Conservation (phyloP, 2,113 vertebrate species). For the Lonchura striata region DNA sequence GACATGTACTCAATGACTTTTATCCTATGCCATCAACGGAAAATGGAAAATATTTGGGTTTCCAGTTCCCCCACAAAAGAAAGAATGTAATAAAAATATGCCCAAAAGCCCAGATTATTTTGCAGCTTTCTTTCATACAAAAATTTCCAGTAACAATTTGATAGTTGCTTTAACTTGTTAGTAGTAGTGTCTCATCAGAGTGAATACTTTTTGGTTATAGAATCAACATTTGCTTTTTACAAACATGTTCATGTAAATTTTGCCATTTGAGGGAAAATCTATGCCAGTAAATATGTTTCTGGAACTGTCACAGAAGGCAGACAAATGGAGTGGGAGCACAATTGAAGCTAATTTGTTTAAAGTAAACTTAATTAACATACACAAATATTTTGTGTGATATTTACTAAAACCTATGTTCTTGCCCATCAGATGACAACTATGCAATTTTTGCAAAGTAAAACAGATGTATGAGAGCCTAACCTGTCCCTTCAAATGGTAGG, state of each 20-base stretch:
- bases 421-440: background rate
- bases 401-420: background rate
- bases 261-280: slow-evolving; percentile 15
- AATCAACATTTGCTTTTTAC: background rate
- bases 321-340: slow-evolving; percentile 40
- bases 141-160: background rate
- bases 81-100: background rate
- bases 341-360: slow-evolving; percentile 56
- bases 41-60: background rate
- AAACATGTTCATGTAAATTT: background rate
- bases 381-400: slow-evolving; percentile 17
- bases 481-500: background rate
- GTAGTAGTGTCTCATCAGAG: background rate
- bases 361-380: background rate
- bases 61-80: background rate
- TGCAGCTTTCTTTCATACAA: background rate
- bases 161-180: background rate
- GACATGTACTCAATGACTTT: background rate
- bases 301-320: slow-evolving; percentile 39
- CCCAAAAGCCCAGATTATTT: background rate
- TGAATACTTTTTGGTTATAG: background rate
- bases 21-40: background rate
- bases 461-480: background rate
- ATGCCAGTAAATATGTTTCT: slow-evolving; percentile 46
- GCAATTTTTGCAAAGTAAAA: background rate